phyloP scores from a whole-genome alignment of 2,797 vertebrate species.

The Phylloscopus collybita region DNA sequence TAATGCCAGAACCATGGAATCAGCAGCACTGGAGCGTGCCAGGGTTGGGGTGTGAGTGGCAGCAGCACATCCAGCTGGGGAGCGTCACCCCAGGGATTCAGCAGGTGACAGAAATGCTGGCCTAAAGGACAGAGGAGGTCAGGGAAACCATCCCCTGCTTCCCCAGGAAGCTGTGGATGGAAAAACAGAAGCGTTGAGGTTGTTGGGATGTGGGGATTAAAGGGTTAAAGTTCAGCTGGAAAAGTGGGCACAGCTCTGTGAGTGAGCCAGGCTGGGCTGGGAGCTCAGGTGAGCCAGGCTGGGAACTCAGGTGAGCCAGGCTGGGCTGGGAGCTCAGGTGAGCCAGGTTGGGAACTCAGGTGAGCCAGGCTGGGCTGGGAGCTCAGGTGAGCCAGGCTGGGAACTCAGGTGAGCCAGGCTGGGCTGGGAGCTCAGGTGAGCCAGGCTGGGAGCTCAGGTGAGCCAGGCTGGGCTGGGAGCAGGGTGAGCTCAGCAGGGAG shows the following conservation, averaged over 20 bases:
- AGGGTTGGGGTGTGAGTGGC: background rate
- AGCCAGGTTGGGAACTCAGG: background rate
- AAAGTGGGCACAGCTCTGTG: fast-evolving
- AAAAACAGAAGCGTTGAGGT: fast-evolving
- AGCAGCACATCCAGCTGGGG: background rate
- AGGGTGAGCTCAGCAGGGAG: background rate
- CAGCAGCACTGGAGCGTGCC: background rate
- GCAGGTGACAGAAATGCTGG: background rate
- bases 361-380: background rate
- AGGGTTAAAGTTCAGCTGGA: background rate
- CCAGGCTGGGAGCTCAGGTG: background rate
- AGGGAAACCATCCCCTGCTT: background rate
- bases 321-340: too few species aligned
- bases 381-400: too few species aligned
- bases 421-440: background rate
- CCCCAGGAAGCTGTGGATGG: background rate
- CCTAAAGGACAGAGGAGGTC: background rate
- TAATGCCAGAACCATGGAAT: background rate
- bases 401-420: background rate
- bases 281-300: background rate
- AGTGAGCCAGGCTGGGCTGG: background rate
- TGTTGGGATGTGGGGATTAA: background rate
- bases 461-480: background rate
- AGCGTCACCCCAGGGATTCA: background rate
- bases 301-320: too few species aligned